These are phyloP conservation scores for Cheilinus undulatus DNA, from an alignment of 2,113 vertebrate species.

Conservation along the genomic window DNA sequence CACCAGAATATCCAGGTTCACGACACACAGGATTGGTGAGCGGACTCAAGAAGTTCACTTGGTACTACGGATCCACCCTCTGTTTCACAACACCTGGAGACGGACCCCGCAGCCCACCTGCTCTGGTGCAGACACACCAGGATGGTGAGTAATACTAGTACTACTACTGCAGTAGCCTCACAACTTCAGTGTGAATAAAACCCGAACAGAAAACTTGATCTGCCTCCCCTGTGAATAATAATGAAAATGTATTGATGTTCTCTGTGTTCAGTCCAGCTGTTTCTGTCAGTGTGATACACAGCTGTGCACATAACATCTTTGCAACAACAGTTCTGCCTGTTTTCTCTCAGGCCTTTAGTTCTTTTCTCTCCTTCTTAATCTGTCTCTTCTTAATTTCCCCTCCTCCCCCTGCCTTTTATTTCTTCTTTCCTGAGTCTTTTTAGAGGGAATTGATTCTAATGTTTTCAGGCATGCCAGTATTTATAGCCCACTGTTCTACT, in stretches of 20 bases:
- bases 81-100: conserved; percentile 97
- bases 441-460: conserved; percentile 62
- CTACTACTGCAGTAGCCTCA: no score
- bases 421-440: conserved; percentile 32
- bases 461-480: conserved; percentile 55
- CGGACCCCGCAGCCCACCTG: conserved; percentile 88
- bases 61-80: conserved; percentile 89
- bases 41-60: conserved; percentile 90
- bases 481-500: conserved; percentile 56
- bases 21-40: conserved; percentile 89
- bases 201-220: conserved; percentile 19
- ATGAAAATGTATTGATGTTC: conserved; percentile 38
- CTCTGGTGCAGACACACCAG: conserved; percentile 89
- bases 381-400: conserved; percentile 15
- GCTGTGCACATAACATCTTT: conserved; percentile 42
- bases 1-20: conserved; percentile 92
- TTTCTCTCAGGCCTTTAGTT: conserved; percentile 2
- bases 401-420: background rate
- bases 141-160: conserved; percentile 97
- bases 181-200: conserved; percentile 24
- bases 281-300: conserved; percentile 42
- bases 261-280: conserved; percentile 50
- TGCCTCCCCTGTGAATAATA: conserved; percentile 33
- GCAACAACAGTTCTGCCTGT: no score
- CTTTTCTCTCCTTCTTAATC: conserved; percentile 41